Base-by-base conservation (phyloP, 2,113 vertebrate genomes). In the Antennarius striatus region DNA sequence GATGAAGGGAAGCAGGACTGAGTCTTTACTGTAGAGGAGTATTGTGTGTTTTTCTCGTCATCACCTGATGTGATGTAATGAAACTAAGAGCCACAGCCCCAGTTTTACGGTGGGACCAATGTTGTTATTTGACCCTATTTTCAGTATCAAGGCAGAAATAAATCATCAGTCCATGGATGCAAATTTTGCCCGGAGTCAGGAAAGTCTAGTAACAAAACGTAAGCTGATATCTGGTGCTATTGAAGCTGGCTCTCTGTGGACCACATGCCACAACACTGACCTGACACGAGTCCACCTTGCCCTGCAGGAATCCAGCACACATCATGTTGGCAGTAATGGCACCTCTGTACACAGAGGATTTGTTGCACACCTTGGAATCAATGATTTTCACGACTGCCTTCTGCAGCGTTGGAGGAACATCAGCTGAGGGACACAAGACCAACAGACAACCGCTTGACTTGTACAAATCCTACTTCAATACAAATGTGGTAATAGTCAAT, bases 201-300 rank as follows among this genome's bases (percentile, higher is more conserved):
- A 51, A 17, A 10, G 13, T 13, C 10, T 57, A 50, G 48, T 6
- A 50, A 16, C 52, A 49, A 56, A 12, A 52, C 36, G 77, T 52
- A 59, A 80, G 12, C 2, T 14, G 60, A 80, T 62, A 68, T 3
- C 43, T 75, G 6, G 10, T 47, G 16, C 16, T 45, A 49, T 60
- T 52, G 60, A 16, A 17, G 4, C 22, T 3, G 13, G 2, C 1
- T 39, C 3, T 22, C 5, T 51, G 48, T 71, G 58, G 59, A 46
- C 32, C 22, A n/a, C 5, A 40, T 29, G 49, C 45, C 5, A 5
- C 2, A 51, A 56, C 17, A 73, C 84, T 87, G 71, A 98, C 98
- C 95, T 98, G 96, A 81, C 98, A 99, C 9, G 97, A 96, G 80
- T 99, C 98, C 10, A 98, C 91, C 22, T 95, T 95, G 47, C 98